Evolutionary conservation across 1,140 invertebrate genomes (phyloP), one percentile per base, ranked within the genome.

Genomic region (Sipha flava): DNA sequence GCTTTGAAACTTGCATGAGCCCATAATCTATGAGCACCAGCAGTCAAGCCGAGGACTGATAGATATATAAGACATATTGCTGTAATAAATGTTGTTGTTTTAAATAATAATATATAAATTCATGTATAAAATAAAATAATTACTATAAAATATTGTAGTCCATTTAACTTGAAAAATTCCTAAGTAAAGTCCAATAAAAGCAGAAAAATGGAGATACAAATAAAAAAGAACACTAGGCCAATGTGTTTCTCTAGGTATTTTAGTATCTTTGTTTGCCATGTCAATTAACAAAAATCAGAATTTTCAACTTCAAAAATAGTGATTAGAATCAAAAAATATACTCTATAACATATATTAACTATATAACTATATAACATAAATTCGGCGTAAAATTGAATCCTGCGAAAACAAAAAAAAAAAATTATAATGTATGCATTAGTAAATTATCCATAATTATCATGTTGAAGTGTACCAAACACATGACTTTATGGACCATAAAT

Each of bases 21-120:
- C 95, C 95, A 99, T 21, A 97, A 85, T 81, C 96, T 88, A 84
- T 98, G 96, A 1, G 93, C 92, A 1, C 96, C 96, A 47, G 91
- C 91, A 1, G 95, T 97, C 3, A 94, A 86, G 7, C 93, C 93
- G 57, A 95, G 81, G 3, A 87, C 88, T 7, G 88, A 89, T 9
- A 92, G 82, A 1, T 88, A 83, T 47, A 90, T 89, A 62, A 92
- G 83, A 0, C 88, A 77, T 0, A 89, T 6, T 72, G 88, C 92
- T 94, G 82, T 64, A 31, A 75, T 83, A 37, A 82, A 72, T 81
- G 82, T 54, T 77, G 5, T 6, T 16, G 43, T 62, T 54, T 40
- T 12, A 59, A 37, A 54, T 34, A 59, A 23, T 12, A 66, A 43
- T 21, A 40, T 10, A 4, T 18, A 40, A 29, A 26, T 23, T 45